Conservation (phyloP, 2,888 invertebrate species). For the Cephonodes hylas region DNA sequence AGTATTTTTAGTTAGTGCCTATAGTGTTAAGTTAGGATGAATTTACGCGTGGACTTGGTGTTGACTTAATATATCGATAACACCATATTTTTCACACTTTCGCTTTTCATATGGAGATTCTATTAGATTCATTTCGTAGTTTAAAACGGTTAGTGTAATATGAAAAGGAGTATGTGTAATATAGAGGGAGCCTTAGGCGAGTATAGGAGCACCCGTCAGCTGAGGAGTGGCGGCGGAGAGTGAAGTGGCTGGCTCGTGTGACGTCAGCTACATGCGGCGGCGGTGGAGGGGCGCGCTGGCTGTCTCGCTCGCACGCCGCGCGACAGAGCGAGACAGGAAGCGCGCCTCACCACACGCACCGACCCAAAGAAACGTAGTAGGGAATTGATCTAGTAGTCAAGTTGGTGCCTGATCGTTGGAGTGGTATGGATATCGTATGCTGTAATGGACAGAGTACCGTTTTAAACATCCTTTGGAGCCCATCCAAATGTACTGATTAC, state of each 20-base stretch:
- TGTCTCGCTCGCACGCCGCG: slow-evolving; percentile 15
- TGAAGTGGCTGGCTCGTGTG: neutral
- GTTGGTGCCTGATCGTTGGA: slow-evolving; percentile 75
- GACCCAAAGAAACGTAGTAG: slow-evolving; percentile 64
- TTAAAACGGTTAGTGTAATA: slow-evolving; percentile 43
- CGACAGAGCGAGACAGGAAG: slow-evolving; percentile 3
- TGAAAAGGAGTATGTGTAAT: slow-evolving; percentile 32
- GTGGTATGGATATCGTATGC: slow-evolving; percentile 51
- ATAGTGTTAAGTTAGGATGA: slow-evolving; percentile 73
- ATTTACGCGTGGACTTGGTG: slow-evolving; percentile 49
- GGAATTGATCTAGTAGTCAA: slow-evolving; percentile 69
- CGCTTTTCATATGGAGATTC: slow-evolving; percentile 49
- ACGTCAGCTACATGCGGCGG: neutral
- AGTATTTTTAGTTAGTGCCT: slow-evolving; percentile 78
- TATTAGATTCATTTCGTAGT: slow-evolving; percentile 52
- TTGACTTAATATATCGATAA: slow-evolving; percentile 28
- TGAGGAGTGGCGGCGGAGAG: slow-evolving; percentile 1
- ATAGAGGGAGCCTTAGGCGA: slow-evolving; percentile 45
- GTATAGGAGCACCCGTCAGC: slow-evolving; percentile 19
- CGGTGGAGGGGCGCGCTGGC: neutral
- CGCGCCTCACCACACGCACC: slow-evolving; percentile 30
- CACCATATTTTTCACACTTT: slow-evolving; percentile 47
- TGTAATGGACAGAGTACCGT: slow-evolving; percentile 37
- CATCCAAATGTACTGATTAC: slow-evolving; percentile 79
- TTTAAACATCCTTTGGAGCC: slow-evolving; percentile 59